Evolutionary conservation across 1,140 invertebrate species (phyloP), one percentile per base, ranked within the genome.

Genomic region (Brachionus rotundiformis): DNA sequence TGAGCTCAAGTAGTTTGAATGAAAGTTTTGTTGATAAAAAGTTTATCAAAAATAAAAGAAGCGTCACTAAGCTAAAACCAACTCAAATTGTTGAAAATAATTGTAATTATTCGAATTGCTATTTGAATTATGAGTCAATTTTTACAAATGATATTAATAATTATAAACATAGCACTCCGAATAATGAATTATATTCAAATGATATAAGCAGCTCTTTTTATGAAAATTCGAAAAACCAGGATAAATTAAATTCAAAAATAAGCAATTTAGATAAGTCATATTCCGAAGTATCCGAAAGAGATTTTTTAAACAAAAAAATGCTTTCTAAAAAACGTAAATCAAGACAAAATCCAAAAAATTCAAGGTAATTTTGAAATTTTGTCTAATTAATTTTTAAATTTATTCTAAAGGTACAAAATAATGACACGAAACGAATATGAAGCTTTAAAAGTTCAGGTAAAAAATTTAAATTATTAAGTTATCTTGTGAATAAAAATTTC

Each of bases 381-480:
- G 10, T 23, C 13, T 44, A 29, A 41, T 8, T 25, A 0, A 41
- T 23, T 73, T 44, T 23, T 39, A 11, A 25, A 44, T 25, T 44
- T 23, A 25, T 27, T 1, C 8, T n/a, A 73, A 73, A 44, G 39
- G 10, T 73, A 16, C 41, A 73, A 73, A 29, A 13, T 47, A 13
- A 73, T 73, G 68, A 41, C 39, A 10, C 25, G 68, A 10, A 44
- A 33, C n/a, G 36, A 73, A 27, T 73, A 73, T 23, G 68, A 73
- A 23, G 39, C 39, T 44, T n/a, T 73, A 4, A 73, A 73, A 44
- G 19, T 73, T 44, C 68, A 73, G 23, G 68, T 73, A 73, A 29
- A 65, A 63, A 23, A 63, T 1, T 29, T 29, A 65, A 29, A n/a
- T n/a, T n/a, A n/a, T n/a, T n/a, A 65, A 33, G 13, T 11, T 6